A percentile compares a stretch with the other conserved stretches of the same genome.
These are phyloP conservation scores for Calameuta filiformis DNA, from an alignment of 2,888 invertebrate species.

Conservation along the genomic window DNA sequence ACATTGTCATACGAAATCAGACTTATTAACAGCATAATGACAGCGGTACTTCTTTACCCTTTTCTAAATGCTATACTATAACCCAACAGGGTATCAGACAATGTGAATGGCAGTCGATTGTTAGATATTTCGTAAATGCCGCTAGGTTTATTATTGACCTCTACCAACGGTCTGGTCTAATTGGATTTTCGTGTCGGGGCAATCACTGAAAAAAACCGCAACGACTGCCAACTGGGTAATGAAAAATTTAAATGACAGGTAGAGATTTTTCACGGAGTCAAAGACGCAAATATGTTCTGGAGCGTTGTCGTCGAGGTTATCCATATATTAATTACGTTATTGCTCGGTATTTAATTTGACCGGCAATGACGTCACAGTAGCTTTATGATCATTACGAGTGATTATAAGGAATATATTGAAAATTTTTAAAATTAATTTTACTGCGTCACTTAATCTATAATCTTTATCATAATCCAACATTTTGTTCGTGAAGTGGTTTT, in stretches of 20 bases:
- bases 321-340: not conserved
- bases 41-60: not conserved
- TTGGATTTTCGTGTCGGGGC: slow-evolving; percentile 31
- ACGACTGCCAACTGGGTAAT: not conserved
- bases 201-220: slow-evolving; percentile 31
- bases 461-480: not conserved
- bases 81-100: not conserved
- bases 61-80: not conserved
- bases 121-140: not conserved
- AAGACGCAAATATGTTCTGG: not conserved
- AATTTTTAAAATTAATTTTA: not conserved
- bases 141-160: not conserved
- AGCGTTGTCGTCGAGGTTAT: not conserved
- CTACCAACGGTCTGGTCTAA: slow-evolving; percentile 18
- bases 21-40: not conserved
- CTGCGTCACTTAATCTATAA: not conserved
- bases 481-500: not conserved
- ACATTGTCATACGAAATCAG: not conserved
- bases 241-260: not conserved
- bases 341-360: not conserved
- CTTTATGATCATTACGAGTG: not conserved
- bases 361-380: not conserved
- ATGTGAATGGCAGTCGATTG: not conserved
- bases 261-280: not conserved
- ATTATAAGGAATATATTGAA: not conserved